phyloP scores from a whole-genome alignment of 2,888 invertebrate species.

The Harmothoe impar region DNA sequence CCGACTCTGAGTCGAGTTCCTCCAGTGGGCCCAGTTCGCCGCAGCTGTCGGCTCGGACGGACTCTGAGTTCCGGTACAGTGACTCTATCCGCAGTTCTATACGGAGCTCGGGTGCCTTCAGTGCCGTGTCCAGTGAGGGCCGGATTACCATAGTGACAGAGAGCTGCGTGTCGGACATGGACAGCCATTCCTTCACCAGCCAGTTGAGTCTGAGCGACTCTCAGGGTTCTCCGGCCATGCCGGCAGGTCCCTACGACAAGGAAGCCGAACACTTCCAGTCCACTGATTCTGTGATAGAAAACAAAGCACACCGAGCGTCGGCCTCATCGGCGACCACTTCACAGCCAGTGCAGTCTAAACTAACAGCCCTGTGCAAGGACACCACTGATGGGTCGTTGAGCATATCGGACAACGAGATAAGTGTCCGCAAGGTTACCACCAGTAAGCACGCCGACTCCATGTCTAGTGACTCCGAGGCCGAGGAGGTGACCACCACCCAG shows the following conservation, averaged over 20 bases:
- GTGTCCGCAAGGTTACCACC: constrained; percentile 22
- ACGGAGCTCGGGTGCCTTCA: constrained; percentile 59
- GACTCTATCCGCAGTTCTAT: constrained; percentile 69
- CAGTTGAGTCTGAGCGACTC: background rate
- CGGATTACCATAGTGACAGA: constrained; percentile 68
- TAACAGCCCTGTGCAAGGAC: background rate
- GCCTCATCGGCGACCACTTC: background rate
- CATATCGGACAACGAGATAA: constrained; percentile 52
- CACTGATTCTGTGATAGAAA: constrained; percentile 53
- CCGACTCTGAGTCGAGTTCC: constrained; percentile 64
- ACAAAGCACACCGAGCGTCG: background rate
- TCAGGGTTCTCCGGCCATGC: background rate
- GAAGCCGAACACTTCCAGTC: constrained; percentile 31
- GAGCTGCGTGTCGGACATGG: constrained; percentile 51
- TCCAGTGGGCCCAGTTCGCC: constrained; percentile 64
- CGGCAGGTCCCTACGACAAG: constrained; percentile 9
- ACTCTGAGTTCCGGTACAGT: constrained; percentile 62
- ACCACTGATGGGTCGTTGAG: constrained; percentile 50
- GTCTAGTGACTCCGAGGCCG: constrained; percentile 57
- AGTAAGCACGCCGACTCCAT: constrained; percentile 49
- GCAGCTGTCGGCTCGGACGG: constrained; percentile 63
- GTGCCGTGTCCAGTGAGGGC: constrained; percentile 67
- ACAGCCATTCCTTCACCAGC: constrained; percentile 23
- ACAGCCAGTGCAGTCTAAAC: constrained; percentile 1
- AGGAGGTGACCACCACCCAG: constrained; percentile 5